phyloP scores from a whole-genome alignment of 2,888 invertebrate genomes.

The Sesia bembeciformis region DNA sequence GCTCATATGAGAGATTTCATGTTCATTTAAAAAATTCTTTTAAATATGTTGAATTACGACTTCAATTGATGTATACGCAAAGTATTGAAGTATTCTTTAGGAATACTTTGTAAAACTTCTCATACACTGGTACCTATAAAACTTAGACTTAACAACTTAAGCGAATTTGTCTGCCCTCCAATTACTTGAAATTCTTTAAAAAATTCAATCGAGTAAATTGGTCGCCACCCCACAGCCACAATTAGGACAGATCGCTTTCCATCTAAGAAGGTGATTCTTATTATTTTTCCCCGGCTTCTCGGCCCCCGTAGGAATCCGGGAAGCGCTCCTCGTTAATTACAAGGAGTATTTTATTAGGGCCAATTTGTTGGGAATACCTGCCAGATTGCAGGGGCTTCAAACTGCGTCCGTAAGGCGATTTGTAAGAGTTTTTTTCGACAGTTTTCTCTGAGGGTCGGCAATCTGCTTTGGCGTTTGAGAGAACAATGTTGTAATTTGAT shows the following conservation, averaged over 20 bases:
- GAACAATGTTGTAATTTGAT: not conserved
- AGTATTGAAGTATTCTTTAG: too few species aligned
- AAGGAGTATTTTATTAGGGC: constrained; percentile 64
- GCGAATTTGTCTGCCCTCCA: too few species aligned
- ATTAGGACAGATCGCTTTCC: constrained; percentile 57
- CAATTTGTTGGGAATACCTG: constrained; percentile 69
- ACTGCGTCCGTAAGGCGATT: constrained; percentile 30
- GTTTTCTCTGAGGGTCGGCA: not conserved
- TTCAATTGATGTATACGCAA: too few species aligned
- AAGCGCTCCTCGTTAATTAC: constrained; percentile 52
- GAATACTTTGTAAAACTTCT: too few species aligned
- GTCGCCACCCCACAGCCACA: constrained; percentile 23
- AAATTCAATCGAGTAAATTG: not conserved
- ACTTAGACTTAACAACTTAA: too few species aligned
- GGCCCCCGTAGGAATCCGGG: constrained; percentile 12
- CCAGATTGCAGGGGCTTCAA: constrained; percentile 27
- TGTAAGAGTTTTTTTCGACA: constrained; percentile 19
- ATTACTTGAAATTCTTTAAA: not conserved
- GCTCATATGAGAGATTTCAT: too few species aligned
- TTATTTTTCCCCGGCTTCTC: constrained; percentile 43
- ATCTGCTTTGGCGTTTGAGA: not conserved
- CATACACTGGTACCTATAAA: too few species aligned
- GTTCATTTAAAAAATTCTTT: too few species aligned
- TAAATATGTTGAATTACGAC: too few species aligned
- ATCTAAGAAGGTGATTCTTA: constrained; percentile 59